Percentiles rank a stretch among this genome's conserved stretches.
These are phyloP conservation scores for Mus pahari DNA, from an alignment of 2,113 vertebrate species.

Conservation along the genomic window DNA sequence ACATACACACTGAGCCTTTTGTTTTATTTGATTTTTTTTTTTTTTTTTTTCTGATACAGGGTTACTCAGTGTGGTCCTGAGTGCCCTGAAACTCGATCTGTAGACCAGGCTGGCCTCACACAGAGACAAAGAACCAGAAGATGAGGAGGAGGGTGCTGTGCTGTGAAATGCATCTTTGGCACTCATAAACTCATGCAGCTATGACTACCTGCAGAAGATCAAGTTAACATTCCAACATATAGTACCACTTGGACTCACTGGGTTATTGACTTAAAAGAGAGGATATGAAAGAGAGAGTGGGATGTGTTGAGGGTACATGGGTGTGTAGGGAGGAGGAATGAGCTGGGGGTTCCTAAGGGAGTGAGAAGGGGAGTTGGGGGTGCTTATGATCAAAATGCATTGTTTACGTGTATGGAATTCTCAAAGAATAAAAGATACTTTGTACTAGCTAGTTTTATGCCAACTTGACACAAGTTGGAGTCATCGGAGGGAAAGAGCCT, in stretches of 20 bases:
- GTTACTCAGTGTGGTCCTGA: too few species aligned
- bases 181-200: neutral
- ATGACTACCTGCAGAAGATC: neutral
- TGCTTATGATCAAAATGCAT: neutral
- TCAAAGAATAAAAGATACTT: too few species aligned
- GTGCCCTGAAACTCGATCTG: too few species aligned
- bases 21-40: neutral
- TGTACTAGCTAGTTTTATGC: too few species aligned
- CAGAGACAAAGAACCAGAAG: neutral
- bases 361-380: neutral
- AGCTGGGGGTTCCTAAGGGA: neutral
- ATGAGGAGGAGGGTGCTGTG: neutral
- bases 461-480: too few species aligned
- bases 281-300: neutral
- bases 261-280: neutral
- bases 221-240: neutral
- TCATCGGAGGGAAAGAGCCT: too few species aligned
- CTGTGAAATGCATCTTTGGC: neutral
- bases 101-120: too few species aligned
- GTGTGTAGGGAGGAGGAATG: neutral
- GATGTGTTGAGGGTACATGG: neutral
- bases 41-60: too few species aligned
- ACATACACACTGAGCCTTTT: neutral
- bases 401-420: neutral
- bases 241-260: neutral